Evolutionary conservation across 2,113 vertebrate species (phyloP), one percentile per base, ranked within the genome.

Genomic region (Engystomops pustulosus): DNA sequence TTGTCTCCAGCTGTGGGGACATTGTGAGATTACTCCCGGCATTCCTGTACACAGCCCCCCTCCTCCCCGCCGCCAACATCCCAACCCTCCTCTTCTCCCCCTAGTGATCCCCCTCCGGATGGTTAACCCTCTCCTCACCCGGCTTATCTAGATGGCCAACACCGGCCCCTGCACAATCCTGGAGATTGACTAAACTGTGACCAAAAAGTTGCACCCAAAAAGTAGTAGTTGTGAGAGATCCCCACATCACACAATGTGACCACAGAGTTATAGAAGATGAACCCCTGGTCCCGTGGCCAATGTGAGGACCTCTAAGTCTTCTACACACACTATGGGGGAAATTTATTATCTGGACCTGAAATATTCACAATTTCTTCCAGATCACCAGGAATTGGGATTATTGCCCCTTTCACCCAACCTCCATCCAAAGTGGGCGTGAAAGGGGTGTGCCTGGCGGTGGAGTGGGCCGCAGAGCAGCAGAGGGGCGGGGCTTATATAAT

Each of bases 1-100:
- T 36, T 69, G 67, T 69, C 32, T 55, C 49, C 67, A 81, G 80
- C 47, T 81, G 80, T n/a, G 8, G 79, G 79, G 79, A 51, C 65
- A 81, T 34, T 58, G 49, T 70, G 47, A 71, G 41, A 81, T 41
- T 34, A 51, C 10, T 53, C 12, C n/a, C 47, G 68, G 80, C 80
- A 72, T 81, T 81, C 80, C 67, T 71, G 47, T 20, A 18, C 36
- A 58, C 80, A 74, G 45, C 53, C 68, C n/a, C 62, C 49, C 51
- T 27, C 36, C 67, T 69, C 8, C 55, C 55, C 32, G 20, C 27
- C 23, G 47, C 41, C 69, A 72, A 45, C 69, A 44, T 44, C 69
- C 69, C 45, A 45, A 44, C 38, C 67, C 69, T 72, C 18, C 32
- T 17, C 30, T 36, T 41, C 23, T 23, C 45, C 68, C 68, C 60